Evolutionary conservation across 2,888 invertebrate genomes (phyloP).

Genomic region (Cyclophora albipunctata): DNA sequence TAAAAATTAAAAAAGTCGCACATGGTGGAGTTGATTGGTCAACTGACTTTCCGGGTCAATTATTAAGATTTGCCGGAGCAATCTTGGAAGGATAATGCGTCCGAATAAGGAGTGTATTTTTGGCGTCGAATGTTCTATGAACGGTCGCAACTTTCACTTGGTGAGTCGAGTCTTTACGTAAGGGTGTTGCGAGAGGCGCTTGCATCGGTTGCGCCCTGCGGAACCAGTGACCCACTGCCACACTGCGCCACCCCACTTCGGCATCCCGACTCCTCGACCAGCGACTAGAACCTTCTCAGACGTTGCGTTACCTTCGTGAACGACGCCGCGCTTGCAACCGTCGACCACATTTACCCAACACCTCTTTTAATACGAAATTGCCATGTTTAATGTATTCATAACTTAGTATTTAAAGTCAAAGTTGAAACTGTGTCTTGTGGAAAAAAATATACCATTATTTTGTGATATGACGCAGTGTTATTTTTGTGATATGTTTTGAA

Average conservation of each 20-base stretch:
- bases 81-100: slow-evolving; percentile 13
- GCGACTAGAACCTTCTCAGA: slow-evolving; percentile 29
- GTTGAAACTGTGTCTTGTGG: too few relatives aligned
- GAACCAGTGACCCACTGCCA: slow-evolving; percentile 72
- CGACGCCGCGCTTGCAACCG: slow-evolving; percentile 1
- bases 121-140: slow-evolving; percentile 47
- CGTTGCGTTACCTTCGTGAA: slow-evolving; percentile 32
- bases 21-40: too few relatives aligned
- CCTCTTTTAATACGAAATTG: background rate
- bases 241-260: slow-evolving; percentile 41
- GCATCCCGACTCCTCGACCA: slow-evolving; percentile 39
- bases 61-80: too few relatives aligned
- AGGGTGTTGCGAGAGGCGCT: slow-evolving; percentile 67
- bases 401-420: too few relatives aligned
- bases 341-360: slow-evolving; percentile 1
- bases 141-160: slow-evolving; percentile 60
- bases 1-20: too few relatives aligned
- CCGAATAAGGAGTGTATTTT: slow-evolving; percentile 22
- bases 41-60: too few relatives aligned
- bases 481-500: too few relatives aligned
- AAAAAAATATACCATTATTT: too few relatives aligned
- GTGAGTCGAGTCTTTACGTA: slow-evolving; percentile 60
- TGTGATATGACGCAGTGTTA: too few relatives aligned
- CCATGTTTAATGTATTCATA: too few relatives aligned
- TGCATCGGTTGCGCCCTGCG: slow-evolving; percentile 56